Percentiles rank a stretch among this genome's conserved stretches.
Conservation (phyloP, 2,113 vertebrate species). For the Cottus gobio region DNA sequence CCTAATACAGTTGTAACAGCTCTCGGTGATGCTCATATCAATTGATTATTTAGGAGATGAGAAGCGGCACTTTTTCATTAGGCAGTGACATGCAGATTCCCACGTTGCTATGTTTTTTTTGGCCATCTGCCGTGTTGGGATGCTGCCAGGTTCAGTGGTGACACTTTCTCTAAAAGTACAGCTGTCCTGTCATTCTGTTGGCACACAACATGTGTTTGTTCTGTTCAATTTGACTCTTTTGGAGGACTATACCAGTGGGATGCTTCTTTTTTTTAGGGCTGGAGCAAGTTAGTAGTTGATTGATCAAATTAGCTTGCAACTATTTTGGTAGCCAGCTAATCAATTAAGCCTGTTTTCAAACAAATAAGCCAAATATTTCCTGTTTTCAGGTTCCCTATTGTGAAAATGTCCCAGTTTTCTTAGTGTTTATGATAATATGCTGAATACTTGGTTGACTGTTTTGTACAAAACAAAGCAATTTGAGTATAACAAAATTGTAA, state of each 20-base stretch:
- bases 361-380: background rate
- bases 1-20: background rate
- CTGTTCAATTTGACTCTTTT: background rate
- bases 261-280: background rate
- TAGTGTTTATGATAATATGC: background rate
- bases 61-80: conserved; percentile 2
- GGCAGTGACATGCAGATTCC: background rate
- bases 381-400: background rate
- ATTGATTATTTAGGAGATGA: background rate
- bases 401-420: background rate
- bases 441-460: background rate
- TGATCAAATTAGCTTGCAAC: background rate
- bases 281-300: background rate
- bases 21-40: conserved; percentile 4
- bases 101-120: background rate
- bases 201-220: background rate
- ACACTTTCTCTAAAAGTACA: conserved; percentile 14
- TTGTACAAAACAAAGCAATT: background rate
- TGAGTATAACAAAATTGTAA: background rate
- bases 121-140: conserved; percentile 4
- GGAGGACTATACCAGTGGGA: background rate
- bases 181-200: background rate
- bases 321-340: background rate
- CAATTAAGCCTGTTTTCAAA: background rate
- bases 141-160: conserved; percentile 4